Evolutionary conservation across 2,888 invertebrate genomes (phyloP).

Genomic region (Omphaloscelis lunosa): DNA sequence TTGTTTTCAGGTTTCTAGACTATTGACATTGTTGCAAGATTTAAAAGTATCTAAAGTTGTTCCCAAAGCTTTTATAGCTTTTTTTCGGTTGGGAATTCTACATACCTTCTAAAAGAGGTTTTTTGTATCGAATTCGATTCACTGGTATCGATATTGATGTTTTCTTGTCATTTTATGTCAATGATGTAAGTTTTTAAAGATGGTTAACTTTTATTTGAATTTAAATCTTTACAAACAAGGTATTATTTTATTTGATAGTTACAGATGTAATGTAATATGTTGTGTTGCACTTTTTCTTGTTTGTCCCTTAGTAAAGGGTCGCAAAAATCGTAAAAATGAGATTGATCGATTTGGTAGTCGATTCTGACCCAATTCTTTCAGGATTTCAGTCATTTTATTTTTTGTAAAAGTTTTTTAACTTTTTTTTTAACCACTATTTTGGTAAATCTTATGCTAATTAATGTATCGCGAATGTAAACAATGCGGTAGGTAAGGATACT

Average conservation of each 20-base stretch:
- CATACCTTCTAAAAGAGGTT: not conserved
- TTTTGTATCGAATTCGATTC: not conserved
- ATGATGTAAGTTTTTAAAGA: not conserved
- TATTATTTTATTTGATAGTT: not conserved
- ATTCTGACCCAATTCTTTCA: not conserved
- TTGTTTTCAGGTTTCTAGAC: constrained; percentile 61
- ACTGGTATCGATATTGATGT: not conserved
- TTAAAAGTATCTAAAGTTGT: not conserved
- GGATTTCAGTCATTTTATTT: not conserved
- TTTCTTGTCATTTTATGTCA: not conserved
- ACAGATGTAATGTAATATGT: too few species aligned
- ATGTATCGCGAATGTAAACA: not conserved
- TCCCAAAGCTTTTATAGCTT: not conserved
- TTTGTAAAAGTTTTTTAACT: too few species aligned
- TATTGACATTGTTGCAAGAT: not conserved
- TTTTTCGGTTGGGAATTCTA: not conserved
- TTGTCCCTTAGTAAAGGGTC: not conserved
- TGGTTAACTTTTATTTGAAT: not conserved
- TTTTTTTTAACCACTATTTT: too few species aligned
- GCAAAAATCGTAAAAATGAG: not conserved
- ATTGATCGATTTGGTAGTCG: not conserved
- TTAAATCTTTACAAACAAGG: not conserved
- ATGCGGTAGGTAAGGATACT: not conserved
- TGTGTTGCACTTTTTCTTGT: not conserved
- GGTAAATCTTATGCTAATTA: not conserved